Base-by-base conservation (phyloP, 2,888 invertebrate genomes). In the Cheilosia urbana region DNA sequence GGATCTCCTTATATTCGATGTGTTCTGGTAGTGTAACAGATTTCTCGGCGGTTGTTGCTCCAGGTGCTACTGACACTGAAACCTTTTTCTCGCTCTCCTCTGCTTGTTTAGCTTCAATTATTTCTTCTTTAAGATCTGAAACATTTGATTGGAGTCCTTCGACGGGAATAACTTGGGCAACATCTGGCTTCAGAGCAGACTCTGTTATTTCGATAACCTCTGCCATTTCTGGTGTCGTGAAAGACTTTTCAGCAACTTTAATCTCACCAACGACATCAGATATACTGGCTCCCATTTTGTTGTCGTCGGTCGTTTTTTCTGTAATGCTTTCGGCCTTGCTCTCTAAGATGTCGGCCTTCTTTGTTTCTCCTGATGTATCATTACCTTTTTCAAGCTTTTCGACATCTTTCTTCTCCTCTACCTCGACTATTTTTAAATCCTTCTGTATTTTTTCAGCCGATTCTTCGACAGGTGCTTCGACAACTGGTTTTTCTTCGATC, bases 171-270 rank as follows among this genome's bases (percentile, higher is more conserved):
- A 47, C 89, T 77, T 4, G 80, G 66, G 0, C 87, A 85, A 27
- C 88, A 87, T 9, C 82, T 87, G 47, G 80, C 27, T 42, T 57
- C 85, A 40, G 87, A 87, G 24, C 34, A 2, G n/a, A 30, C 15
- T 57, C 57, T 9, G 9, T n/a, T 2, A 89, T 88, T 87, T 89
- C 83, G 21, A 82, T 83, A 1, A 87, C n/a, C 17, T 84, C 88
- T 17, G 17, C 53, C 19, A 2, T 40, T 40, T 66, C 40, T 17
- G 9, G 11, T 51, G 65, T 72, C 1, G 72, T 69, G 1, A 73
- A 77, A 1, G 89, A 51, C 4, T 9, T 30, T 30, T 87, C 57
- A 0, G 88, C 69, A 4, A 88, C 88, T 42, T 76, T 58, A n/a
- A 69, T 87, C 2, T 49, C 45, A 9, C 87, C 72, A 0, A 89